Percentiles rank a stretch among this genome's conserved stretches.
Conservation (phyloP, 2,888 invertebrate genomes). For the Parelbella ahira region DNA sequence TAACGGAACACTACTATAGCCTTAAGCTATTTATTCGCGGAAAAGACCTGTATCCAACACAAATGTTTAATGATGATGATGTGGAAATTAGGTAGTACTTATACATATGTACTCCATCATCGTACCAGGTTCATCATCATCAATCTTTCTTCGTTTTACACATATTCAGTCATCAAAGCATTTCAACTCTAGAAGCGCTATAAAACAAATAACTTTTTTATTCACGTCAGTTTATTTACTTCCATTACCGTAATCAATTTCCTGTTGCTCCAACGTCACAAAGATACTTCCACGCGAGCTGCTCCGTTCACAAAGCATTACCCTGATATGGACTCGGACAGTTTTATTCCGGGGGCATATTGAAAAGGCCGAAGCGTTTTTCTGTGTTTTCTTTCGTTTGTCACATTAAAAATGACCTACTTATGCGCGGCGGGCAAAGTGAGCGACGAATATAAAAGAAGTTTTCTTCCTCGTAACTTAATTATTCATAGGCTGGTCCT, state of each 20-base stretch:
- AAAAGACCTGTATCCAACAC: too few relatives aligned
- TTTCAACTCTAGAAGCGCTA: too few relatives aligned
- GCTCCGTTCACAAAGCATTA: slow-evolving; percentile 13
- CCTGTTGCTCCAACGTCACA: slow-evolving; percentile 10
- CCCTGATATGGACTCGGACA: slow-evolving; percentile 14
- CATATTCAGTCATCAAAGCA: too few relatives aligned
- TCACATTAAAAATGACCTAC: slow-evolving; percentile 53
- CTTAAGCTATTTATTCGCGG: too few relatives aligned
- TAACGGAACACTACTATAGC: too few relatives aligned
- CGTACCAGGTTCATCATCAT: too few relatives aligned
- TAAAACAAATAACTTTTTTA: too few relatives aligned
- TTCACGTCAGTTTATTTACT: too few relatives aligned
- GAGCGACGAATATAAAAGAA: slow-evolving; percentile 54
- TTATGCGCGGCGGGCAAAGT: slow-evolving; percentile 38
- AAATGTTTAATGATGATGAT: too few relatives aligned
- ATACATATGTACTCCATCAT: too few relatives aligned
- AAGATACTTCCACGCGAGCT: slow-evolving; percentile 6
- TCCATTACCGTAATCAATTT: slow-evolving; percentile 17
- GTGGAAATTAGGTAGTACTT: too few relatives aligned
- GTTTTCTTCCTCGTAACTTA: slow-evolving; percentile 59
- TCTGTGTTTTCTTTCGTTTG: slow-evolving; percentile 45
- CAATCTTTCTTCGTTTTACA: too few relatives aligned
- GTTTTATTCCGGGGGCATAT: slow-evolving; percentile 16
- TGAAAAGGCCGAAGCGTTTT: slow-evolving; percentile 44
- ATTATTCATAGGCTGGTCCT: slow-evolving; percentile 73